Evolutionary conservation across 2,888 invertebrate genomes (phyloP), one percentile per base, ranked within the genome.

Genomic region (Luffia ferchaultella): DNA sequence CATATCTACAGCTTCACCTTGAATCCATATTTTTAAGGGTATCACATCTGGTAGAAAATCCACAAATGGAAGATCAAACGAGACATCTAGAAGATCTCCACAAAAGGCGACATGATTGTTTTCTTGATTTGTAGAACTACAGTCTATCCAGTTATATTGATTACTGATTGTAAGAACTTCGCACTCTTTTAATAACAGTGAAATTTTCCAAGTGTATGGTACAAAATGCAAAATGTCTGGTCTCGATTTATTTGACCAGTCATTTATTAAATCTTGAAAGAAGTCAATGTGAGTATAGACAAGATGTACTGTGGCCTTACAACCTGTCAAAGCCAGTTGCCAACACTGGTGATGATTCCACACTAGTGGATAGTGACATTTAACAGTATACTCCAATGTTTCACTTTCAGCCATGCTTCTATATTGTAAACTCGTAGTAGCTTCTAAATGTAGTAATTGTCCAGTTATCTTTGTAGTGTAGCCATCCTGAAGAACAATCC

Each of bases 81-180:
- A 95, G 59, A 97, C 86, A 64, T 97, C 97, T 60, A 98, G 90
- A 15, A 95, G 87, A 67, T 97, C 97, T 1, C 97, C 97, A 68
- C 96, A 96, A 61, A 97, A 92, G 0, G 96, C 97, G 50, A 97
- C 87, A 68, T 96, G 95, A 75, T 95, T 91, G 73, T 97, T 97
- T 78, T 97, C 97, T 71, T 95, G 95, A 62, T 95, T 93, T 48
- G 96, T 95, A 19, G 96, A 96, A 50, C 96, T 95, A 63, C 98
- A 98, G 75, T 99, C 98, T 58, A 99, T 93, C 99, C 98, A 99
- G 75, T 99, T 99, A 73, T 95, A 95, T 69, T 98, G 96, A 77
- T 98, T 99, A 64, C 96, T 92, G 16, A 96, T 83, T 43, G 96
- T 94, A 1, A 98, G 88, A 16, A 99, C 86, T 77, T 99, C 97